phyloP scores from a whole-genome alignment of 2,797 vertebrate genomes.

The Anas acuta region DNA sequence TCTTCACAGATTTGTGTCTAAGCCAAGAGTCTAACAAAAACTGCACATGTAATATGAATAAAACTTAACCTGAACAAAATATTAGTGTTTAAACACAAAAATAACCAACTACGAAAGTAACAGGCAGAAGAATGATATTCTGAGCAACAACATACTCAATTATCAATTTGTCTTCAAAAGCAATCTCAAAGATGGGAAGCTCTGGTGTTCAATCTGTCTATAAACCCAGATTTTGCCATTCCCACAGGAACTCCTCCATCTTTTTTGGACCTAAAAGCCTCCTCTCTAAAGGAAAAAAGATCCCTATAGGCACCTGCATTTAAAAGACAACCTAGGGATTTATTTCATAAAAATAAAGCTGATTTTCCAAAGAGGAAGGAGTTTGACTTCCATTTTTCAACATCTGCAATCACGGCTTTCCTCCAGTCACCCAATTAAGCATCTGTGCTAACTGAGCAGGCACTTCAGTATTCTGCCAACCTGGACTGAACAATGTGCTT shows the following conservation, averaged over 20 bases:
- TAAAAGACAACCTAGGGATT: conserved; percentile 4
- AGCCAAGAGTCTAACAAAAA: neutral
- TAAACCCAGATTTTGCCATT: neutral
- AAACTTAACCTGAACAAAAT: neutral
- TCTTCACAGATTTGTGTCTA: neutral
- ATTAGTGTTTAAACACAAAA: neutral
- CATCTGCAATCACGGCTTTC: conserved; percentile 48
- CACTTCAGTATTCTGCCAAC: conserved; percentile 20
- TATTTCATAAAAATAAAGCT: conserved; percentile 27
- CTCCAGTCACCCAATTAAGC: conserved; percentile 26
- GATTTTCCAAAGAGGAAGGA: conserved; percentile 19
- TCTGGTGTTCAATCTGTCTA: neutral
- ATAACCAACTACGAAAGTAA: neutral
- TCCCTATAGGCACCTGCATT: neutral
- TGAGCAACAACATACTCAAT: neutral
- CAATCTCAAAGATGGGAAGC: neutral
- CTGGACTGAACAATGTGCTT: neutral
- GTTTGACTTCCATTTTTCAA: conserved; percentile 19
- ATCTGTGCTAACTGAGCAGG: conserved; percentile 22
- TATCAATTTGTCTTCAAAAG: neutral
- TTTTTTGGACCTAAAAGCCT: neutral
- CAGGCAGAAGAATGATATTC: neutral
- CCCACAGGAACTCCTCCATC: neutral
- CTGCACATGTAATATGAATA: neutral
- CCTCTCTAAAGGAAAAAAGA: neutral